phyloP scores from a whole-genome alignment of 2,888 invertebrate genomes.

The Lochmaea crataegi region DNA sequence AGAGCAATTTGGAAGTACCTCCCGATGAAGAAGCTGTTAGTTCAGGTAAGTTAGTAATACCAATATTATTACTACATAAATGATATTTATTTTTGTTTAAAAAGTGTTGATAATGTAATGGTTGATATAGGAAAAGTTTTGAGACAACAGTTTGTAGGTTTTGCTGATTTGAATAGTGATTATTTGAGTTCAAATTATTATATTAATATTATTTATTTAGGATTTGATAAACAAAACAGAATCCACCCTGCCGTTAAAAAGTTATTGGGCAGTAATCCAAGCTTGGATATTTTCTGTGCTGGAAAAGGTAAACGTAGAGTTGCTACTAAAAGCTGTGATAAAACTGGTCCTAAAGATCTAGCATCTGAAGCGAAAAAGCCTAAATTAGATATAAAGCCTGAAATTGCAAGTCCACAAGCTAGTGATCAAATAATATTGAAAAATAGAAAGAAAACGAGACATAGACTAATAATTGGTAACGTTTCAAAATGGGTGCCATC shows the following conservation, averaged over 20 bases:
- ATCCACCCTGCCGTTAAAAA: constrained; percentile 84
- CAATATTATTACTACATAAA: too few relatives aligned
- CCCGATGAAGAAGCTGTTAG: constrained; percentile 59
- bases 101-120: too few relatives aligned
- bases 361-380: constrained; percentile 40
- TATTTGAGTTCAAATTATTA: background rate
- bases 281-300: constrained; percentile 34
- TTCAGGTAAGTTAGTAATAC: constrained; percentile 15
- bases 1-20: constrained; percentile 66
- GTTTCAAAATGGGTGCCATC: constrained; percentile 86
- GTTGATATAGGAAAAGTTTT: too few relatives aligned
- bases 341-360: constrained; percentile 36
- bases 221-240: constrained; percentile 62
- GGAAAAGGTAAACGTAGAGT: constrained; percentile 46
- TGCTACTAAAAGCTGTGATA: constrained; percentile 35
- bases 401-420: constrained; percentile 23
- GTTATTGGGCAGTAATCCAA: constrained; percentile 71
- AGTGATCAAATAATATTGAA: constrained; percentile 37
- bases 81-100: too few relatives aligned
- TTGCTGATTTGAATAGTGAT: too few relatives aligned
- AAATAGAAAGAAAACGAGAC: constrained; percentile 58
- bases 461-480: constrained; percentile 72
- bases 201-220: background rate
- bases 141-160: background rate
- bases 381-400: constrained; percentile 41